Conservation (phyloP, 2,888 invertebrate genomes). For the Habrosyne pyritoides region DNA sequence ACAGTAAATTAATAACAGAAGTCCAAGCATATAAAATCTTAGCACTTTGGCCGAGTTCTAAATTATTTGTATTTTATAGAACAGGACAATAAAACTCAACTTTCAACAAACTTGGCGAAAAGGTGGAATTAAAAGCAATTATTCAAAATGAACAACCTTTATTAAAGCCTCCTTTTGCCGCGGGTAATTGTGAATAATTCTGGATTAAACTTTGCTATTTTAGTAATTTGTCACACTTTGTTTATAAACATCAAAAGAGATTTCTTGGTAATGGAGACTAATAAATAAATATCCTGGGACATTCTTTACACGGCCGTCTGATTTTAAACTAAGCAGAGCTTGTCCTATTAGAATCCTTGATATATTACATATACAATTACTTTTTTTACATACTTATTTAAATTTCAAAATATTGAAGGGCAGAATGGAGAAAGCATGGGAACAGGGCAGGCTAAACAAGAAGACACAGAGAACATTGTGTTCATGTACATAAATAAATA, state of each 20-base stretch:
- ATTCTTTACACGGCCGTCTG: too few relatives aligned
- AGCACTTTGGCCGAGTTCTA: not conserved
- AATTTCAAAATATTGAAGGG: too few relatives aligned
- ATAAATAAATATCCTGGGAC: too few relatives aligned
- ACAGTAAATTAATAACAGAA: not conserved
- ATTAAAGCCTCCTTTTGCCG: not conserved
- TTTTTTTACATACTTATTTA: too few relatives aligned
- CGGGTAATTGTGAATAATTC: conserved; percentile 2
- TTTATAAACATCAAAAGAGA: not conserved
- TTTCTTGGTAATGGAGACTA: not conserved
- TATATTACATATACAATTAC: too few relatives aligned
- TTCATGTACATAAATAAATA: too few relatives aligned
- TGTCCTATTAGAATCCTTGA: too few relatives aligned
- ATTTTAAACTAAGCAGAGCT: too few relatives aligned
- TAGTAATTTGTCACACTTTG: not conserved
- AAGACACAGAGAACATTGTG: too few relatives aligned
- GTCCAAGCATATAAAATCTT: not conserved
- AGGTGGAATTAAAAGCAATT: conserved; percentile 6
- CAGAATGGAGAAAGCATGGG: too few relatives aligned
- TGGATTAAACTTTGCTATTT: not conserved
- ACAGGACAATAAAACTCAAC: not conserved
- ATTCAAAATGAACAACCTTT: conserved; percentile 2
- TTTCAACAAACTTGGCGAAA: conserved; percentile 3
- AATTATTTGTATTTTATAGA: not conserved
- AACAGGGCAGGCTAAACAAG: too few relatives aligned